phyloP scores from a whole-genome alignment of 1,140 invertebrate species.

The Panagrolaimus sp. region DNA sequence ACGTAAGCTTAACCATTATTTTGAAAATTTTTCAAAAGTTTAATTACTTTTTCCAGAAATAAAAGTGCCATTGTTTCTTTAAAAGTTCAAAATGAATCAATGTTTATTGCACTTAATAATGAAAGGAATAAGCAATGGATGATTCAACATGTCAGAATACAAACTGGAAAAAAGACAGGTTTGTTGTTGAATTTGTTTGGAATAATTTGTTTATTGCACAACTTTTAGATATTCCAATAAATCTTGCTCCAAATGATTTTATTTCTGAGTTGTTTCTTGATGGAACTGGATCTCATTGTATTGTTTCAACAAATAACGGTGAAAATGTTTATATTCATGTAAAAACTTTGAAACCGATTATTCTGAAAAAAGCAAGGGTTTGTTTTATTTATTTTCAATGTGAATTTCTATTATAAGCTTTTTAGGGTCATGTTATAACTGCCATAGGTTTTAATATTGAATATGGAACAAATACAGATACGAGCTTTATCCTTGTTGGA shows the following conservation, averaged over 20 bases:
- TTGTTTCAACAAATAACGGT: background rate
- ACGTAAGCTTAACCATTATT: background rate
- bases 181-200: background rate
- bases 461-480: constrained; percentile 3
- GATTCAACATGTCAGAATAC: background rate
- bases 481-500: constrained; percentile 1
- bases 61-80: background rate
- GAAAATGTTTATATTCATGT: background rate
- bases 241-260: background rate
- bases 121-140: background rate
- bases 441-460: background rate
- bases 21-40: background rate
- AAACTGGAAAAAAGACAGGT: constrained; percentile 1
- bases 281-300: background rate
- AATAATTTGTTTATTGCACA: background rate
- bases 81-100: constrained; percentile 8
- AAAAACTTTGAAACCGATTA: background rate
- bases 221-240: background rate
- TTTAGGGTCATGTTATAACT: constrained; percentile 9
- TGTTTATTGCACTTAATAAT: constrained; percentile 14
- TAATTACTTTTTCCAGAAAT: background rate
- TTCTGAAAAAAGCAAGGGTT: background rate
- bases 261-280: background rate
- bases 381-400: background rate
- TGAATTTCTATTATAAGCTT: background rate